A percentile compares a stretch with the other conserved stretches of the same genome.
These are phyloP conservation scores for Lophotis ruficrista DNA, from an alignment of 2,113 vertebrate species.

Conservation along the genomic window DNA sequence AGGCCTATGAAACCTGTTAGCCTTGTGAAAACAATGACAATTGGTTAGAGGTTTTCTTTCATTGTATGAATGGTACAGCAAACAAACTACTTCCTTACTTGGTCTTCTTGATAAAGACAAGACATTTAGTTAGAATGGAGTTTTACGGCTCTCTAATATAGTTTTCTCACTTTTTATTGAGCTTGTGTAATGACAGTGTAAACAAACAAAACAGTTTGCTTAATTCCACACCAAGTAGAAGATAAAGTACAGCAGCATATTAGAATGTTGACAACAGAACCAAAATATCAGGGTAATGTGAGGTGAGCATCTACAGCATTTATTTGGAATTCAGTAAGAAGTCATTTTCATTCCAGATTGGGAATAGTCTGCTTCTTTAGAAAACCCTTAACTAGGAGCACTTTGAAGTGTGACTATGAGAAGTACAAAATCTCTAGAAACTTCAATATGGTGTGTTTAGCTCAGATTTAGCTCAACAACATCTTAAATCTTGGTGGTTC, in stretches of 20 bases:
- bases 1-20: neutral
- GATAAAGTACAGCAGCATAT: neutral
- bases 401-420: constrained; percentile 28
- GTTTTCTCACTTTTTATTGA: neutral
- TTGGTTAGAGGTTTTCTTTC: neutral
- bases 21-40: neutral
- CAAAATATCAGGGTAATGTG: constrained; percentile 25
- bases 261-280: constrained; percentile 31
- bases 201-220: neutral
- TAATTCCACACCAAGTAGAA: constrained; percentile 52
- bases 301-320: constrained; percentile 3
- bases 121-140: neutral
- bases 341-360: constrained; percentile 32
- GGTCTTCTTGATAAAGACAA: neutral
- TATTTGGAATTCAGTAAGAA: constrained; percentile 24
- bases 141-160: neutral
- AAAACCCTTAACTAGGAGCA: constrained; percentile 4
- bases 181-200: neutral
- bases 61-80: neutral
- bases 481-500: neutral
- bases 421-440: constrained; percentile 31
- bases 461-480: constrained; percentile 4
- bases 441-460: constrained; percentile 34
- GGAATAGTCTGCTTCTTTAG: constrained; percentile 37
- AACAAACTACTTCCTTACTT: neutral